Base-by-base conservation (phyloP, 2,797 vertebrate species). In the Halcyon smyrnensis region DNA sequence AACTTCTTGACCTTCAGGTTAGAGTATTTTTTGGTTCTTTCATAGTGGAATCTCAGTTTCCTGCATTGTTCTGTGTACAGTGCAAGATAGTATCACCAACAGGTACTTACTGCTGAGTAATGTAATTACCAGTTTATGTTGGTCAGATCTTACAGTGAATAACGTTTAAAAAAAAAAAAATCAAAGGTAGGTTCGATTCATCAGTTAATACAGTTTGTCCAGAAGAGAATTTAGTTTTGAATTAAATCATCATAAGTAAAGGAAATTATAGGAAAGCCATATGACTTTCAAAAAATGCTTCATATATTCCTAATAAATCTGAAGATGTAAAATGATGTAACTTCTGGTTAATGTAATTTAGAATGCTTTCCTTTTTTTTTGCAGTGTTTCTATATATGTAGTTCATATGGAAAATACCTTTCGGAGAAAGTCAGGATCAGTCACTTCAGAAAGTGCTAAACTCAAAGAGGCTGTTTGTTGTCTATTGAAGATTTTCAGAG, bases 381-480 rank as follows among this genome's bases (percentile, higher is more conserved):
- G 12, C 32, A 27, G 1, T 28, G 34, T 69, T 86, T 93, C 63
- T 70, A 57, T 75, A 17, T 43, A 75, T 71, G 41, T 68, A 18
- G 24, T 83, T 65, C 51, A 48, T 78, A 81, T 71, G 75, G 89
- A 90, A 92, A 92, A 76, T 15, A 84, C 39, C 50, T 90, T 93
- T 45, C 51, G 63, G 85, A 79, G 65, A 24, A 62, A 92, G 73
- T 68, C 62, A 65, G 78, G 65, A 91, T 94, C 74, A 93, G 86
- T 95, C 65, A 80, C 90, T 96, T 93, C 59, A 94, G 71, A 83
- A 90, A 91, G n/a, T 25, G 17, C 59, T 57, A 37, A 87, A 62
- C 84, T 92, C 78, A 95, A 87, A 86, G 92, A 74, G 32, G 51
- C 93, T 94, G 63, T 91, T 96, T 96, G 83, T 62, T 95, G 34